These are phyloP conservation scores for Drosophila neocordata DNA, from an alignment of 1,140 invertebrate genomes.

Conservation along the genomic window DNA sequence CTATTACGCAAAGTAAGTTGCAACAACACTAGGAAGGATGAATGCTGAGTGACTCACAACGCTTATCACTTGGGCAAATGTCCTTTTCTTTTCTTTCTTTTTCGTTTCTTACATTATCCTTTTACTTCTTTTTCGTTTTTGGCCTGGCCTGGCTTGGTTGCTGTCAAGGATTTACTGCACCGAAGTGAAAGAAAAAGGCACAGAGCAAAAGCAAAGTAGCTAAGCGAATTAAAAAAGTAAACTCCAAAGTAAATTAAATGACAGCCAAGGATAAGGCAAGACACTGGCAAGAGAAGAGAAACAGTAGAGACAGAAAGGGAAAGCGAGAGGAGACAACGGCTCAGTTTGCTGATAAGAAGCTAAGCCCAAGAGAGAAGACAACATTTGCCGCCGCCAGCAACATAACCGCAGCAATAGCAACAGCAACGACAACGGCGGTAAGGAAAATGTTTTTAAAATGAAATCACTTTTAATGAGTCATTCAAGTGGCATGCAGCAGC, in stretches of 20 bases:
- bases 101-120: not conserved
- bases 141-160: not conserved
- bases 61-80: constrained; percentile 70
- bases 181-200: constrained; percentile 42
- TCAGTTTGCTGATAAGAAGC: constrained; percentile 68
- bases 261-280: constrained; percentile 30
- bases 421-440: constrained; percentile 54
- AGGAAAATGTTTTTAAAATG: constrained; percentile 78
- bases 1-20: constrained; percentile 72
- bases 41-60: constrained; percentile 51
- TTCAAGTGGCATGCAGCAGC: constrained; percentile 73
- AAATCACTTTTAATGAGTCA: constrained; percentile 81
- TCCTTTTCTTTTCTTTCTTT: constrained; percentile 39
- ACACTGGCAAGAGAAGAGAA: constrained; percentile 1
- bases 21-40: constrained; percentile 10
- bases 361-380: constrained; percentile 53
- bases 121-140: constrained; percentile 11
- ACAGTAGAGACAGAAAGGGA: not conserved
- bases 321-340: constrained; percentile 27
- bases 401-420: constrained; percentile 31
- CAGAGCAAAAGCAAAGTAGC: constrained; percentile 68
- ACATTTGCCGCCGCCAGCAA: constrained; percentile 42
- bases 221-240: constrained; percentile 80
- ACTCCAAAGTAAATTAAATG: constrained; percentile 78
- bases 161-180: constrained; percentile 71